Conservation (phyloP, 2,797 vertebrate species). For the Aselliscus stoliczkanus region DNA sequence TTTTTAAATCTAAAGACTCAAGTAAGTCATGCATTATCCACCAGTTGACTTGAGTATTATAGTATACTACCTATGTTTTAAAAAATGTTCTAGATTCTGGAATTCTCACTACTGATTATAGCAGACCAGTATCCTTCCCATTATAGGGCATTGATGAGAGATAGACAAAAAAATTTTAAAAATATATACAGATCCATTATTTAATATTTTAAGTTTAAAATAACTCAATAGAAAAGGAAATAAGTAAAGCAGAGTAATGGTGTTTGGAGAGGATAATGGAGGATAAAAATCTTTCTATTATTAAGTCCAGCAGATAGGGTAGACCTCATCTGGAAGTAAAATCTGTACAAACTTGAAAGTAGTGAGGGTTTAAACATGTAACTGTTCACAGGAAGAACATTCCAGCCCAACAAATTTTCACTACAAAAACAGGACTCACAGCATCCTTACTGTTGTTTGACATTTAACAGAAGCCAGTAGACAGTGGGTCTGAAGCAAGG, state of each 20-base stretch:
- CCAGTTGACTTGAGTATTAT: not conserved
- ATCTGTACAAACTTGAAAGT: not conserved
- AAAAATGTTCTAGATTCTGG: not conserved
- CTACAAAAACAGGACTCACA: not conserved
- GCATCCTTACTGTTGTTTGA: not conserved
- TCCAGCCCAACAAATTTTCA: not conserved
- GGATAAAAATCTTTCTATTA: not conserved
- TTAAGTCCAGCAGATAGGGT: not conserved
- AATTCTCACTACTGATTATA: not conserved
- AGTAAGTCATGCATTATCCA: not conserved
- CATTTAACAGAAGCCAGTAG: not conserved
- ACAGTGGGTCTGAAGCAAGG: not conserved
- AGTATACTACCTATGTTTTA: not conserved
- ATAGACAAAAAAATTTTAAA: not conserved
- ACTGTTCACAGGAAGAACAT: not conserved
- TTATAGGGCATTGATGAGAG: not conserved
- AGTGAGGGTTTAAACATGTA: not conserved
- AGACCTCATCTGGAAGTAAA: not conserved
- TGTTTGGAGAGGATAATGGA: not conserved
- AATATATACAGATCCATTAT: not conserved
- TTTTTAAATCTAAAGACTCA: not conserved
- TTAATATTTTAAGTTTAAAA: not conserved
- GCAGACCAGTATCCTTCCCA: not conserved
- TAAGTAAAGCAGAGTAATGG: not conserved
- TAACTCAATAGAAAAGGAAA: not conserved